A percentile compares a stretch with the other conserved stretches of the same genome.
Conservation (phyloP, 92 coral and sea anemone genomes). For the Epizoanthus rinbou region DNA sequence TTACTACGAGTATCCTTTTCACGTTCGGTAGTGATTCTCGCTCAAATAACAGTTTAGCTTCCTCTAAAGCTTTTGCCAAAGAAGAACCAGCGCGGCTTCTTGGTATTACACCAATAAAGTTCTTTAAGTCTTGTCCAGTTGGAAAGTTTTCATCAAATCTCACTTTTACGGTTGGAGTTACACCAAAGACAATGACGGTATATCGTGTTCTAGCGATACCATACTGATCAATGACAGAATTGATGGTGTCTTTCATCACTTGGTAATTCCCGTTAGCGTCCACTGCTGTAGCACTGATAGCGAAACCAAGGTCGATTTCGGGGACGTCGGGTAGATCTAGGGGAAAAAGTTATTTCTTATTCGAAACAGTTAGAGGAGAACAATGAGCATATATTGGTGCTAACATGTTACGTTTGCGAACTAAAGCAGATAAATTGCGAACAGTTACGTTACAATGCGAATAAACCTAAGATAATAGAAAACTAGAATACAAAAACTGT, state of each 20-base stretch:
- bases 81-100: conserved; percentile 31
- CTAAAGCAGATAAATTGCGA: too few species aligned
- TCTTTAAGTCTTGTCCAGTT: conserved; percentile 27
- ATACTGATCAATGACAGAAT: conserved; percentile 65
- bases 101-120: conserved; percentile 46
- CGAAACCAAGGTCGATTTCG: conserved; percentile 68
- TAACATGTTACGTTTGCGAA: too few species aligned
- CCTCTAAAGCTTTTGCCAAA: conserved; percentile 50
- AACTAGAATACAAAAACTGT: too few species aligned
- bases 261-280: conserved; percentile 66
- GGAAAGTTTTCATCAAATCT: conserved; percentile 52
- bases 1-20: conserved; percentile 57
- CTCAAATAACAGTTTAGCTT: conserved; percentile 52
- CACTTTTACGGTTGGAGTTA: conserved; percentile 47
- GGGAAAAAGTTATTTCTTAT: not conserved
- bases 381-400: too few species aligned
- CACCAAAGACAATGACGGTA: conserved; percentile 74
- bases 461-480: too few species aligned
- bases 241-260: conserved; percentile 65
- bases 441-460: too few species aligned
- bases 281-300: conserved; percentile 81
- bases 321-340: conserved; percentile 35
- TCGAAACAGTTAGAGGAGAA: not conserved
- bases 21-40: conserved; percentile 59
- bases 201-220: conserved; percentile 67